phyloP scores from a whole-genome alignment of 2,888 invertebrate species.

The Dione juno region DNA sequence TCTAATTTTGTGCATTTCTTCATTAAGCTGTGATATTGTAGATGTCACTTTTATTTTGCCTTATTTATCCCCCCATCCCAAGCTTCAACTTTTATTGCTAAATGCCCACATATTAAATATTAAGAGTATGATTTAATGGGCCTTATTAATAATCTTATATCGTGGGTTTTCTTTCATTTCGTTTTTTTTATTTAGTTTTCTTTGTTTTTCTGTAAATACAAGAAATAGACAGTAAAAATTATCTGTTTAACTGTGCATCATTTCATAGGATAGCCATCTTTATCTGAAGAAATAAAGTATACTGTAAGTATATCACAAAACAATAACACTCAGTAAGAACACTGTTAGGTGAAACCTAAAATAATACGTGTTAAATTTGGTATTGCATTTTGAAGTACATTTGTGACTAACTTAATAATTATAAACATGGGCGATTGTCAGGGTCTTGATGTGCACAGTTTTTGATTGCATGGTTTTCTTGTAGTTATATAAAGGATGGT shows the following conservation, averaged over 20 bases:
- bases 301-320: constrained; percentile 84
- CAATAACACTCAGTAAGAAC: constrained; percentile 82
- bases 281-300: constrained; percentile 84
- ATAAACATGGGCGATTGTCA: constrained; percentile 56
- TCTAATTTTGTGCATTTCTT: constrained; percentile 37
- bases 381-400: constrained; percentile 64
- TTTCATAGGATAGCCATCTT: constrained; percentile 88
- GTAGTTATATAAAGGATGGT: constrained; percentile 73
- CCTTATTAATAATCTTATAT: constrained; percentile 33
- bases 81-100: constrained; percentile 55
- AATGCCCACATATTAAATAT: constrained; percentile 40
- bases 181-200: constrained; percentile 55
- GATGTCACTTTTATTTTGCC: constrained; percentile 51
- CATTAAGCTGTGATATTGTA: constrained; percentile 45
- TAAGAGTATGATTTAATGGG: constrained; percentile 36
- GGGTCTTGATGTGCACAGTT: constrained; percentile 66
- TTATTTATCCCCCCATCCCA: constrained; percentile 54
- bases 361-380: constrained; percentile 59
- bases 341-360: constrained; percentile 80
- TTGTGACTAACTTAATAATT: constrained; percentile 65
- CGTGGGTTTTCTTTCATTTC: constrained; percentile 39
- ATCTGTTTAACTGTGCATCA: constrained; percentile 90
- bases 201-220: constrained; percentile 79
- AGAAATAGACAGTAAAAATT: constrained; percentile 86
- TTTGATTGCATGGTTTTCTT: constrained; percentile 71